Conservation (phyloP, 23 tunicate species). For the Phallusia fumigata region DNA sequence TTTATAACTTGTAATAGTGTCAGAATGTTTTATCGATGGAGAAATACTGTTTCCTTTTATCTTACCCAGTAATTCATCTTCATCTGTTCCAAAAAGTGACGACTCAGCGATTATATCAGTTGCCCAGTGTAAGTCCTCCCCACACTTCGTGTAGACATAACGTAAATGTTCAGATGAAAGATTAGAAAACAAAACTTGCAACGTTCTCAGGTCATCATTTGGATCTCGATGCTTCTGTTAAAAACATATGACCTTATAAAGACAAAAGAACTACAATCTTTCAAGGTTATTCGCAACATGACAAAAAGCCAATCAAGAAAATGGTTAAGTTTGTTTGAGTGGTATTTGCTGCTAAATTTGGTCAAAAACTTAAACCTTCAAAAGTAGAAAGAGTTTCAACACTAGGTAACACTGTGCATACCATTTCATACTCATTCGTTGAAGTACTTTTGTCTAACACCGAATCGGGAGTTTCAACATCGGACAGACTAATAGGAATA, state of each 20-base stretch:
- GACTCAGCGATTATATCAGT: conserved; percentile 47
- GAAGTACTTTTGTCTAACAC: conserved; percentile 42
- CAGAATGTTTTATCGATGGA: too few species aligned
- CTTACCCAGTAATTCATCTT: not conserved
- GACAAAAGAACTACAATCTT: too few species aligned
- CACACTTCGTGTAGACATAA: conserved; percentile 33
- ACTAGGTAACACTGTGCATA: not conserved
- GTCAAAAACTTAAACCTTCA: not conserved
- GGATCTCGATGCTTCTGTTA: too few species aligned
- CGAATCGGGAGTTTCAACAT: not conserved
- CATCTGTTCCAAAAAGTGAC: conserved; percentile 34
- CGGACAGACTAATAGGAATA: not conserved
- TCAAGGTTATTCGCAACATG: too few species aligned
- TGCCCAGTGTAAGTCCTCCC: conserved; percentile 35
- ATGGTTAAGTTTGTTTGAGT: not conserved
- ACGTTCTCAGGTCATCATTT: conserved; percentile 30
- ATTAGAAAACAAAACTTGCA: conserved; percentile 37
- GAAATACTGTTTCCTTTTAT: too few species aligned
- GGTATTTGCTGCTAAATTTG: too few species aligned
- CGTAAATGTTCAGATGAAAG: not conserved
- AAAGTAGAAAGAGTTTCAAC: not conserved
- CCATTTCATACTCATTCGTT: conserved; percentile 16
- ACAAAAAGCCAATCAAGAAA: too few species aligned
- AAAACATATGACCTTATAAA: too few species aligned
- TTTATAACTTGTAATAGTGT: too few species aligned